These are phyloP conservation scores for Pelosia muscerda DNA, from an alignment of 2,888 invertebrate genomes.

Conservation along the genomic window DNA sequence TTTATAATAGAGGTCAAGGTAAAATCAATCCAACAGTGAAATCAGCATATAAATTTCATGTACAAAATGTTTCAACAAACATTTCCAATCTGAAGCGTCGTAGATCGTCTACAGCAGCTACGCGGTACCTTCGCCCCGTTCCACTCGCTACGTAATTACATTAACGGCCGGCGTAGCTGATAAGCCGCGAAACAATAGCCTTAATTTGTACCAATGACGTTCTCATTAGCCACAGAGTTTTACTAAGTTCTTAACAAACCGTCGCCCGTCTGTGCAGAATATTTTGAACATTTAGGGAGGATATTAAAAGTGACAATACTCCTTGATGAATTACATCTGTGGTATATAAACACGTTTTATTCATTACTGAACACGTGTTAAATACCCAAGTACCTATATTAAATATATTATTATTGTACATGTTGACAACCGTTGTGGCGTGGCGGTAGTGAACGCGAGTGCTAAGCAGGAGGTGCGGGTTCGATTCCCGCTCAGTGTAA, in stretches of 20 bases:
- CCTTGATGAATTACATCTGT: not conserved
- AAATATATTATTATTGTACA: too few species aligned
- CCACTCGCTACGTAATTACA: constrained; percentile 57
- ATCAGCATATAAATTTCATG: constrained; percentile 11
- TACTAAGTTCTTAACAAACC: constrained; percentile 26
- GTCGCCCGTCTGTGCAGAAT: constrained; percentile 1
- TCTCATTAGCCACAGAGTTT: constrained; percentile 52
- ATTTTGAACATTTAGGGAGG: constrained; percentile 1
- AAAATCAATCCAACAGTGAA: not conserved
- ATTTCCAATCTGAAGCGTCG: constrained; percentile 38
- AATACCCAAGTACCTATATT: too few species aligned
- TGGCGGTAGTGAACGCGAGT: too few species aligned
- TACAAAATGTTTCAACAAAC: constrained; percentile 16
- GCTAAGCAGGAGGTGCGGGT: too few species aligned
- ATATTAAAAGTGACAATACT: not conserved
- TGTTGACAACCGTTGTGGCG: too few species aligned
- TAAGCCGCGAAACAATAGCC: constrained; percentile 63
- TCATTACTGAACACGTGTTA: too few species aligned
- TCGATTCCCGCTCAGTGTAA: too few species aligned
- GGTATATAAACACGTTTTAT: not conserved
- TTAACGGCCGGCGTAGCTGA: constrained; percentile 52
- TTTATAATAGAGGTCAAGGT: constrained; percentile 1
- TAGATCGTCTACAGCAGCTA: constrained; percentile 53
- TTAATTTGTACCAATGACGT: constrained; percentile 61
- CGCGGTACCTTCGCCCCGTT: constrained; percentile 42